Evolutionary conservation across 2,888 invertebrate species (phyloP), one percentile per base, ranked within the genome.

Genomic region (Odontocerum albicorne): DNA sequence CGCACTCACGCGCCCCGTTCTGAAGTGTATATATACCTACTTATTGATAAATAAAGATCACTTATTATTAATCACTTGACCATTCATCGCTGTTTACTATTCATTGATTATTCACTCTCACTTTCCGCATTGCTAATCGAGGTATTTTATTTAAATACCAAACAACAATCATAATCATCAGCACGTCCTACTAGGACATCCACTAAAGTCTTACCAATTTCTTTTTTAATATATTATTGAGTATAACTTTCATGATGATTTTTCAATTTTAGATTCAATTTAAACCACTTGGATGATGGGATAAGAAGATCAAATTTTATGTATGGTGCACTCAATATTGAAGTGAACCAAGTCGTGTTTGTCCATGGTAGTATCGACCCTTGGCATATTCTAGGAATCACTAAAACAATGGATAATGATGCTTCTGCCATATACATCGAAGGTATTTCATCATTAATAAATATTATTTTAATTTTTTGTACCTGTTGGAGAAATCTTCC

Each of bases 331-430:
- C 71, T 88, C 3, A 77, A 85, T 53, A 81, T 92, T 22, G 70
- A 83, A 8, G 85, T 85, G 1, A 80, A 80, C 8, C 85, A 90
- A 62, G 87, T 93, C 4, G 84, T 93, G 0, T 94, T 87, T 66
- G 88, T 92, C 3, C 94, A 95, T 66, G 95, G 95, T 16, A 87
- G 90, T 1, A 84, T 93, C 44, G 95, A 96, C 75, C 92, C 92
- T 0, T 92, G 92, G 92, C 91, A 92, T 71, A 87, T 87, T 0
- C 72, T 92, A 19, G 92, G 92, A 6, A 80, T 90, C 43, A 86
- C 79, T 0, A 66, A 75, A 32, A 83, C 87, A 0, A 64, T 68
- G 3, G 75, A 82, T 57, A 69, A 75, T 39, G 65, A 72, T 40
- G 81, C 84, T 1, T 88, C 88, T 10, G 86, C 87, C 8, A 87